Evolutionary conservation across 1,140 invertebrate species (phyloP), one percentile per base, ranked within the genome.

Genomic region (Psix sp.): DNA sequence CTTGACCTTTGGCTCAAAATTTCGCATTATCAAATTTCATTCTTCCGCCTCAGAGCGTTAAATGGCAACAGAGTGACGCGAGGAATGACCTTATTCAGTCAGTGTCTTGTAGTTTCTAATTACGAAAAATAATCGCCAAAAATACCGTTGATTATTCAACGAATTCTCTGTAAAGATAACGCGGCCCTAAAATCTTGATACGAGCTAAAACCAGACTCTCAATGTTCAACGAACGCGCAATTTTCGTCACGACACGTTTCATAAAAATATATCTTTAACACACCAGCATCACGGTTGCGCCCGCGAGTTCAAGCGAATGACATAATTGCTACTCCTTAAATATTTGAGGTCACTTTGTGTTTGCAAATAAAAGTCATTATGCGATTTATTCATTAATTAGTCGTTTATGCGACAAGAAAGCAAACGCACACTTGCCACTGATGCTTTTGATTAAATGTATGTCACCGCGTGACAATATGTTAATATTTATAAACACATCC

Each of bases 321-420:
- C 40, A 65, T 65, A 72, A 72, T 63, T 72, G 39, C 68, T 7
- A 51, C 21, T 29, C 57, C 52, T 71, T 48, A 62, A 71, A 63
- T 31, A 59, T 63, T 71, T 26, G 26, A 57, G 18, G 4, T 42
- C 35, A 33, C 48, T 52, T 57, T 29, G 7, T 65, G 45, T 52
- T 45, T 40, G 57, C 15, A 65, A 72, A 65, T 72, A 65, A 72
- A 51, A 72, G 59, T 59, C 59, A 72, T 72, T 72, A 65, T 59
- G 38, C 57, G 52, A 72, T 39, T 59, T 59, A 72, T 65, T 65
- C n/a, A n/a, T n/a, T 63, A 72, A 72, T 72, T 72, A 71, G 45
- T 70, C 56, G 66, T 60, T 60, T 1, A 29, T 10, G 26, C 11
- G 33, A 10, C 10, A 35, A 35, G 13, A 42, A 70, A 62, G 46